phyloP scores from a whole-genome alignment of 2,888 invertebrate species.

The Chirona hameri region DNA sequence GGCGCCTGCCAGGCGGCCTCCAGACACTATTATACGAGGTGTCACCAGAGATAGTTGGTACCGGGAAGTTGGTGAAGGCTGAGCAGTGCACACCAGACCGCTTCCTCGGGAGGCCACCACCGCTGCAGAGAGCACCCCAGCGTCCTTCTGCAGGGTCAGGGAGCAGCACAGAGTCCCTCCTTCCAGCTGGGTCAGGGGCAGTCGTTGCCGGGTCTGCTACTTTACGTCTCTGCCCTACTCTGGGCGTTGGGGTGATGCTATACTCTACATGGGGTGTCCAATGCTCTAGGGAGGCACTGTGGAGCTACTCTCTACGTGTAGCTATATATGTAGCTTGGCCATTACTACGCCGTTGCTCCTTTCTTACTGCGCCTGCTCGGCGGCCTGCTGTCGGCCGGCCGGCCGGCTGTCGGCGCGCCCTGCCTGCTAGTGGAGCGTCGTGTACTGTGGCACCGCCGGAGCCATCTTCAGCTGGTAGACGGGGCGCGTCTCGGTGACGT shows the following conservation, averaged over 20 bases:
- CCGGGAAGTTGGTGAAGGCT: too few species aligned
- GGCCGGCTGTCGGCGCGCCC: background rate
- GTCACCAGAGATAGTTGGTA: too few species aligned
- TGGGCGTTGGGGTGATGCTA: too few species aligned
- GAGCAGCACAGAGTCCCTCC: too few species aligned
- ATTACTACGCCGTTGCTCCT: background rate
- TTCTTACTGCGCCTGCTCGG: background rate
- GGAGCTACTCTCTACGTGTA: background rate
- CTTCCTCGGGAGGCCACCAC: background rate
- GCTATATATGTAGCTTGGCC: background rate
- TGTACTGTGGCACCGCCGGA: conserved; percentile 24
- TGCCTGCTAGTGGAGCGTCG: background rate
- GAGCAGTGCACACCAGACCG: background rate
- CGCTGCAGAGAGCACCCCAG: background rate
- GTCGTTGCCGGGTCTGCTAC: too few species aligned
- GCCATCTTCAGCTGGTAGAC: conserved; percentile 23
- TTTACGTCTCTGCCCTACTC: too few species aligned
- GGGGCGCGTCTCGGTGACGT: background rate
- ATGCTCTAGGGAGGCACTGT: background rate
- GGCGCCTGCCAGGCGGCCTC: too few species aligned
- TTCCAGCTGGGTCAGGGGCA: too few species aligned
- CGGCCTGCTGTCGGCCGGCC: background rate
- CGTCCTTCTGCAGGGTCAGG: background rate
- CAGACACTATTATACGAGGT: background rate
- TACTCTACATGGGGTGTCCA: background rate